phyloP scores from a whole-genome alignment of 92 coral and sea anemone species.

The Parazoanthus darwini region DNA sequence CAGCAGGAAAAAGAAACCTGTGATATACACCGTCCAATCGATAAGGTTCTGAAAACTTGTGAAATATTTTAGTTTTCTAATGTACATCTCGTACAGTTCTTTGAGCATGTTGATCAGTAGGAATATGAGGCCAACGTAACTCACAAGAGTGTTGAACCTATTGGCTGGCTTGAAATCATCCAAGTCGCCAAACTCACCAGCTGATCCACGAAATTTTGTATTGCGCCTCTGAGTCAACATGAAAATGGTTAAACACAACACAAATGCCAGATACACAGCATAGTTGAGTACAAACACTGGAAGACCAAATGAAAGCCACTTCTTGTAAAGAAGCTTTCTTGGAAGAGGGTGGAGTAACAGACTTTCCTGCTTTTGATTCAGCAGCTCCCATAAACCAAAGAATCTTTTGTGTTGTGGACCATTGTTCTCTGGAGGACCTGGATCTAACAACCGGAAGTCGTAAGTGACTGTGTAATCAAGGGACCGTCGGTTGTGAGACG shows the following conservation, averaged over 20 bases:
- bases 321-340: slow-evolving; percentile 61
- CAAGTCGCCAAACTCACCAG: background rate
- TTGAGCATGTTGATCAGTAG: slow-evolving; percentile 57
- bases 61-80: slow-evolving; percentile 54
- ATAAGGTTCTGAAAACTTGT: slow-evolving; percentile 56
- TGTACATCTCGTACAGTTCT: slow-evolving; percentile 61
- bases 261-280: slow-evolving; percentile 49
- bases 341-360: slow-evolving; percentile 76
- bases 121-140: slow-evolving; percentile 47
- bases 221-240: slow-evolving; percentile 59
- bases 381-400: slow-evolving; percentile 68
- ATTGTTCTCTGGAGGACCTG: slow-evolving; percentile 62
- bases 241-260: slow-evolving; percentile 58
- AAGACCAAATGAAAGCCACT: slow-evolving; percentile 78
- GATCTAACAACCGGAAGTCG: slow-evolving; percentile 82
- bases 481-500: slow-evolving; percentile 48
- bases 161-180: slow-evolving; percentile 35
- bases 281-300: slow-evolving; percentile 62
- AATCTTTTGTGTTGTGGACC: slow-evolving; percentile 50
- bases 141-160: slow-evolving; percentile 33
- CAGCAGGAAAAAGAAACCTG: slow-evolving; percentile 59
- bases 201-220: slow-evolving; percentile 1
- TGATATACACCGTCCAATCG: slow-evolving; percentile 63
- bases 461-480: slow-evolving; percentile 64
- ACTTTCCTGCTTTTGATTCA: slow-evolving; percentile 56